Evolutionary conservation across 2,797 vertebrate species (phyloP).

Genomic region (Pseudochaenichthys georgianus): DNA sequence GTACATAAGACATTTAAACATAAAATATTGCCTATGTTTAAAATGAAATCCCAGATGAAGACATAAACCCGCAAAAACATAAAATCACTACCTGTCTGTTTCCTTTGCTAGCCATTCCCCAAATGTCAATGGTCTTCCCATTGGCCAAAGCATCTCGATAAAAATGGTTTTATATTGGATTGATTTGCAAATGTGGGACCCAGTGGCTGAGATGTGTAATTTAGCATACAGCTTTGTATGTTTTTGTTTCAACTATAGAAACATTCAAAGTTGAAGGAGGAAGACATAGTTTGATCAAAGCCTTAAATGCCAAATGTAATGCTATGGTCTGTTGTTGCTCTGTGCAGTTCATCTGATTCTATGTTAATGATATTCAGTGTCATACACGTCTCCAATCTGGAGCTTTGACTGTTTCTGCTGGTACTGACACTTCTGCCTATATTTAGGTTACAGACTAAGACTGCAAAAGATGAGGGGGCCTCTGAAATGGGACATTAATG

Average conservation of each 20-base stretch:
- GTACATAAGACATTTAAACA: background rate
- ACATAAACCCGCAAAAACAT: conserved; percentile 18
- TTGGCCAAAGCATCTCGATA: background rate
- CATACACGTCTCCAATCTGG: background rate
- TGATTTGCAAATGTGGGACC: background rate
- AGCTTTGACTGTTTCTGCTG: conserved; percentile 22
- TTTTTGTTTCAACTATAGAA: background rate
- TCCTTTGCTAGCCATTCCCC: conserved; percentile 5
- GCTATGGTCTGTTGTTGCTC: background rate
- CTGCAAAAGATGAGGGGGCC: conserved; percentile 10
- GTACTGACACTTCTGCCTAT: conserved; percentile 26
- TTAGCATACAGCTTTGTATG: background rate
- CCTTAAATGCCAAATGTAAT: background rate
- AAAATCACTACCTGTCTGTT: conserved; percentile 1
- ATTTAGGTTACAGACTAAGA: conserved; percentile 21
- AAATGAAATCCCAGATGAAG: background rate
- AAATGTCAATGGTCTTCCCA: background rate
- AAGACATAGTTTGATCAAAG: background rate
- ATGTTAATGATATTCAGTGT: background rate
- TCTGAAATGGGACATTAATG: conserved; percentile 44
- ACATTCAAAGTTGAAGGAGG: background rate
- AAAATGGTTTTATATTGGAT: background rate
- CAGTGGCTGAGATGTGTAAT: background rate
- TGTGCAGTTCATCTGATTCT: background rate
- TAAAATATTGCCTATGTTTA: background rate